Conservation (phyloP, 2,797 vertebrate species). For the Xiphophorus birchmanni region DNA sequence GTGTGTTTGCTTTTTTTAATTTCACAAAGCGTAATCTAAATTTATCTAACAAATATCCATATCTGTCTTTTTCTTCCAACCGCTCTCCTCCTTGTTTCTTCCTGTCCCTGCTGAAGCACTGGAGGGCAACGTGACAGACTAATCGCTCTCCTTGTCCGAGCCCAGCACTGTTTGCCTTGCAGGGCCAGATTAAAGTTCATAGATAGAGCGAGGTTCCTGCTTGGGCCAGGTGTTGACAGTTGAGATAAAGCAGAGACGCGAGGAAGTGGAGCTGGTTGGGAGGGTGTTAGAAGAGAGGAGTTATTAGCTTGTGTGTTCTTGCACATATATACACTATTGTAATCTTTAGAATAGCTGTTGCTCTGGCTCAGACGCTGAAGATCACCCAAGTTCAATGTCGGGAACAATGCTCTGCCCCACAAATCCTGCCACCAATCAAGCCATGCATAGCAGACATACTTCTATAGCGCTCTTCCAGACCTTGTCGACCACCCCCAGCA, state of each 20-base stretch:
- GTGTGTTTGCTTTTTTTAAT: slow-evolving; percentile 20
- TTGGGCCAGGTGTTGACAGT: slow-evolving; percentile 82
- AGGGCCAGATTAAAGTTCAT: slow-evolving; percentile 82
- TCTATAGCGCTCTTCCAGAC: slow-evolving; percentile 65
- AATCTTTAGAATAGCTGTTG: slow-evolving; percentile 52
- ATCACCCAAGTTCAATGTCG: slow-evolving; percentile 82
- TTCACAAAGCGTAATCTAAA: slow-evolving; percentile 24
- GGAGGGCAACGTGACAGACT: slow-evolving; percentile 64
- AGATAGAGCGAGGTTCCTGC: slow-evolving; percentile 81
- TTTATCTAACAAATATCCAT: slow-evolving; percentile 29
- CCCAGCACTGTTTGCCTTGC: slow-evolving; percentile 78
- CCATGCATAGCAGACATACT: slow-evolving; percentile 76
- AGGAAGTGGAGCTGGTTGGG: slow-evolving; percentile 65
- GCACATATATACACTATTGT: slow-evolving; percentile 45
- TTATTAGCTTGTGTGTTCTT: slow-evolving; percentile 58
- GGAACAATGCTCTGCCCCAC: slow-evolving; percentile 74
- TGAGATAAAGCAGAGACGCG: slow-evolving; percentile 78
- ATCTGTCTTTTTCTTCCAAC: slow-evolving; percentile 34
- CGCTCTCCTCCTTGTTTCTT: slow-evolving; percentile 44
- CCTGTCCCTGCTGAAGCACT: slow-evolving; percentile 46
- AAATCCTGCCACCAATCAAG: slow-evolving; percentile 75
- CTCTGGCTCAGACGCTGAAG: slow-evolving; percentile 31
- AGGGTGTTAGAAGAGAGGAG: slow-evolving; percentile 57
- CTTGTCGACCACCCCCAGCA: slow-evolving; percentile 39
- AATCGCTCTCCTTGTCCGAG: slow-evolving; percentile 74